Percentiles rank a stretch among this genome's conserved stretches.
phyloP scores from a whole-genome alignment of 2,113 vertebrate genomes.

The Furnarius figulus region DNA sequence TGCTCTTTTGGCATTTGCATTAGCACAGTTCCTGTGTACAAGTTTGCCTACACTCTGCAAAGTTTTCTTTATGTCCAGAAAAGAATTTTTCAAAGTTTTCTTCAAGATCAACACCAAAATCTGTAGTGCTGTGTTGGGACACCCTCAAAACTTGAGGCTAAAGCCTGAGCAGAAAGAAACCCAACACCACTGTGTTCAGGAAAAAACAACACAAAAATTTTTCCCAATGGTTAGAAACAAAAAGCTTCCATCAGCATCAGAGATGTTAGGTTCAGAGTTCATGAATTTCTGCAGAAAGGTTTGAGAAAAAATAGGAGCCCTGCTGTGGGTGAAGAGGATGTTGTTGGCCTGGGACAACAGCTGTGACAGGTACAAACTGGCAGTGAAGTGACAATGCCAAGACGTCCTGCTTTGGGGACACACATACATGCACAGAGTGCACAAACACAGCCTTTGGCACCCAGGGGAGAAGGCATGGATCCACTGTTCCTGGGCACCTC shows the following conservation, averaged over 20 bases:
- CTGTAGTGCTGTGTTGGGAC: not conserved
- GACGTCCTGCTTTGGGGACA: not conserved
- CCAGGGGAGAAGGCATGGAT: accelerated
- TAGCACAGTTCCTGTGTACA: not conserved
- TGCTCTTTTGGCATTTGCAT: not conserved
- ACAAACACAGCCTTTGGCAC: not conserved
- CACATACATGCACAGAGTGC: accelerated
- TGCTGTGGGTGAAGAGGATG: not conserved
- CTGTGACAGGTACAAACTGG: not conserved
- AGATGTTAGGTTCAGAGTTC: not conserved
- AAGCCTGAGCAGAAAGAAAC: not conserved
- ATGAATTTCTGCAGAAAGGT: not conserved
- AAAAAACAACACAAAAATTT: not conserved
- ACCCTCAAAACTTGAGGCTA: not conserved
- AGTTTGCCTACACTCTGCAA: not conserved
- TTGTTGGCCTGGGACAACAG: not conserved
- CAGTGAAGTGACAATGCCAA: not conserved
- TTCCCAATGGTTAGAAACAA: not conserved
- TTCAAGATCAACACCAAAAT: not conserved
- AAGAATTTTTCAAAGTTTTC: not conserved
- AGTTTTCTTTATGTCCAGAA: slow-evolving; percentile 1
- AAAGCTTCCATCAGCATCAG: not conserved
- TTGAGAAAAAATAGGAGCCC: not conserved
- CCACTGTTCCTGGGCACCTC: not conserved
- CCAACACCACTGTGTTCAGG: not conserved